Evolutionary conservation across 2,797 vertebrate genomes (phyloP), one percentile per base, ranked within the genome.

Genomic region (Phoxinus dragarum): DNA sequence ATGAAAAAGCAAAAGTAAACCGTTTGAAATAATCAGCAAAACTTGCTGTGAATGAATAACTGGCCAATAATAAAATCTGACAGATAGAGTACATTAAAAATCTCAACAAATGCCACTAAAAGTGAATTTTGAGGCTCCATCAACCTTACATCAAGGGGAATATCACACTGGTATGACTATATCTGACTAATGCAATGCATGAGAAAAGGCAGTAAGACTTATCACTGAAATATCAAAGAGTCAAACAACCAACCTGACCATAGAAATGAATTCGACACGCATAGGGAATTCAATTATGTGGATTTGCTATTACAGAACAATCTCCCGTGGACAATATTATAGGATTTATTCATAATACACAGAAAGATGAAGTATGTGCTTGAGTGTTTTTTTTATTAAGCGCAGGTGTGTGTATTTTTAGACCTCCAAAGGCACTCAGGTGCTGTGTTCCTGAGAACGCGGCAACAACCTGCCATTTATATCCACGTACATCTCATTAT

Each of bases 211-310:
- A 21, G 49, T 66, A 78, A 31, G 64, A 76, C 44, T 68, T 75
- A 69, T 81, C 21, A 17, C 17, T 11, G n/a, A 27, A 85, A 82
- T 86, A 87, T 85, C 83, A 82, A 81, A 75, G 19, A 68, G 73
- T 56, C 77, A 59, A 72, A 80, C 83, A 83, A 86, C 8, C 19
- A 11, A 47, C 40, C 7, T 71, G 76, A 44, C 74, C 56, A 11
- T 38, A 59, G 23, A 82, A 66, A 85, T 31, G 54, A 69, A 67
- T 69, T 80, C 10, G n/a, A 77, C 66, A 76, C 4, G 11, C 75
- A 56, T 42, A 36, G 10, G 81, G 79, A 84, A 87, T 78, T 86
- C 68, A 73, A 66, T 87, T 83, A 83, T 17, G 34, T 14, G 12
- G 27, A 54, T 52, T 40, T 67, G n/a, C 52, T 49, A 19, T 78